Evolutionary conservation across 2,797 vertebrate genomes (phyloP), one percentile per base, ranked within the genome.

Genomic region (Rallus crepitans): DNA sequence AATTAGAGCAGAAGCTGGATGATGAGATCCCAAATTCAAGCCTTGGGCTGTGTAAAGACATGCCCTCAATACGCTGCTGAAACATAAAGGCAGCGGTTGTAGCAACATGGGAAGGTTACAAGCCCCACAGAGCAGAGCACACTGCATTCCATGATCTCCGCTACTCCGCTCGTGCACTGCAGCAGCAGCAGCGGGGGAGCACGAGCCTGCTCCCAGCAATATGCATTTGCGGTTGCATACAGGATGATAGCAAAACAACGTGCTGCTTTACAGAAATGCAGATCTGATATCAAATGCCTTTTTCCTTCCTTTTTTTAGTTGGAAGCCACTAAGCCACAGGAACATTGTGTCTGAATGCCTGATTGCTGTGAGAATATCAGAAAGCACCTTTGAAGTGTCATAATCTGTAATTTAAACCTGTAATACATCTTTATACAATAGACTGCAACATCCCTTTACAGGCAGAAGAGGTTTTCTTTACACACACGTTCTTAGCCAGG

Each of bases 341-440:
- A 93, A 66, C 52, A 48, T n/a, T 1, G 2, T 31, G 39, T 48
- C 63, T 88, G 19, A 21, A 20, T 12, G 63, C 35, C 59, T 59
- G 42, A 76, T 55, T 53, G 56, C 45, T 90, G 53, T 33, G 64
- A 45, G 20, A 87, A 30, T 52, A 95, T 45, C 63, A 86, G 45
- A 80, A 81, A 82, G 60, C 31, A 64, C 45, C 56, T 93, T 14
- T 93, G 65, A 73, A 84, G 77, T 78, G 42, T 60, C 72, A 87
- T 56, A 87, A 87, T 50, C 75, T 35, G 25, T 70, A 87, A 71
- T 82, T 92, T 87, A 95, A 88, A 78, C 64, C 75, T 64, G 30
- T 42, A 80, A 52, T 73, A 55, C 31, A 33, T 37, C 66, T 87
- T 81, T 47, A 65, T 61, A 64, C 55, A 78, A 70, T 57, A 45